Base-by-base conservation (phyloP, 30 jellyfish, hydroid and myxozoan genomes). In the Cassiopea xamachana region DNA sequence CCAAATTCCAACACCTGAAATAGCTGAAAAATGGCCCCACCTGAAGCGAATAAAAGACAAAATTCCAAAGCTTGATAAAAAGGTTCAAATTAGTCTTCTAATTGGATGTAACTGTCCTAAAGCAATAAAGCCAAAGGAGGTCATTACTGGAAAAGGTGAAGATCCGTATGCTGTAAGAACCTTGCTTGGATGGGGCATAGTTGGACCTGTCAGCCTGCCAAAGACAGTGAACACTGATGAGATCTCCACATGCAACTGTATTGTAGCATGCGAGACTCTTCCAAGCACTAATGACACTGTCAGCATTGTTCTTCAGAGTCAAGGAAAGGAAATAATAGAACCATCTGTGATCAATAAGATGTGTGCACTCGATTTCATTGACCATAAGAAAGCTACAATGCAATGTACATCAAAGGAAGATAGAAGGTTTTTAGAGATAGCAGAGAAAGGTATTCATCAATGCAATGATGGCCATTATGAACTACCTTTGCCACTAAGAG, bases 131-230 rank as follows among this genome's bases (percentile, higher is more conserved):
- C 90, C 90, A 2, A 10, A 12, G 7, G 69, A 81, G 39, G 83
- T 81, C 10, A 55, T 81, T 12, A 46, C 51, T 18, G 71, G 62
- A 7, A 27, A 60, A 27, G 39, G 67, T 48, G 46, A 62, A 6
- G 90, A 50, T 86, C 90, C 90, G 2, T 81, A 15, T 48, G 91
- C 91, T 19, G 62, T 15, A 80, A 80, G 89, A 64, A 80, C 89
- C 59, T 48, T 78, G 27, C 80, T 80, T 80, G 89, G 81, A 59
- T 80, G 89, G 89, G 55, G 89, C 51, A 55, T 80, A 59, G 89
- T 80, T 80, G 89, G 89, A 50, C 89, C 89, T 19, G 62, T 80
- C 79, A 17, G 80, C 80, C 64, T 55, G 10, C 64, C 64, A 55
- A 10, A 55, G 64, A 3, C 12, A 3, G 64, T 55, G 12, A 55